Percentiles rank a stretch among this genome's conserved stretches.
Evolutionary conservation across 1,140 invertebrate genomes (phyloP).

Genomic region (Spodoptera frugiperda): DNA sequence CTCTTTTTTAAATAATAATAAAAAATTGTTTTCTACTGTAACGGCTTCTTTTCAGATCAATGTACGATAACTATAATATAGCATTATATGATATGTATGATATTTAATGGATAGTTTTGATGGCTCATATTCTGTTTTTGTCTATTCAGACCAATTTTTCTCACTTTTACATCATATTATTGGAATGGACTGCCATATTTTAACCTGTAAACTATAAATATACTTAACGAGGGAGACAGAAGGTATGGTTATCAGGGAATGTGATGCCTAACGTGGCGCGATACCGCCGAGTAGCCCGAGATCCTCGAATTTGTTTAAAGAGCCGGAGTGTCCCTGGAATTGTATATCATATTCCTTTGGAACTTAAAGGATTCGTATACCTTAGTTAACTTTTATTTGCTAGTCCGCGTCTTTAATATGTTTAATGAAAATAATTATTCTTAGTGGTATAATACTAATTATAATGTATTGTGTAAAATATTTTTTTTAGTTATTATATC

Average conservation of each 20-base stretch:
- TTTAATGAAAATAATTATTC: constrained; percentile 82
- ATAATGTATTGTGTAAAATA: constrained; percentile 84
- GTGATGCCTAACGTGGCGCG: constrained; percentile 24
- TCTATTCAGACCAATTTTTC: constrained; percentile 83
- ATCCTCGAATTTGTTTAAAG: constrained; percentile 37
- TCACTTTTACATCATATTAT: constrained; percentile 79
- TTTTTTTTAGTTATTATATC: constrained; percentile 85
- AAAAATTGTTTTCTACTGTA: constrained; percentile 82
- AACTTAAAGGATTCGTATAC: constrained; percentile 70
- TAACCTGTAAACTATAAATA: constrained; percentile 59
- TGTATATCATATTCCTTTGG: constrained; percentile 41
- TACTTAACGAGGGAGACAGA: constrained; percentile 42
- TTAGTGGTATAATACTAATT: constrained; percentile 85
- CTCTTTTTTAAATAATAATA: constrained; percentile 77
- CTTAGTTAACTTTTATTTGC: constrained; percentile 81
- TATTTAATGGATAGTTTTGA: constrained; percentile 77
- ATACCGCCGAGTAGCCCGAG: background rate
- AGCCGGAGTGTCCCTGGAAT: constrained; percentile 28
- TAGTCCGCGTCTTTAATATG: constrained; percentile 82
- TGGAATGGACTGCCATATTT: constrained; percentile 82
- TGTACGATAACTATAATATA: constrained; percentile 76
- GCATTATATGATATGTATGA: constrained; percentile 68
- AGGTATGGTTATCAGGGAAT: constrained; percentile 38
- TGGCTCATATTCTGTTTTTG: constrained; percentile 70
- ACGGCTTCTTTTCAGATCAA: constrained; percentile 81